Base-by-base conservation (phyloP, 1,140 invertebrate genomes). In the Drosophila carrolli region DNA sequence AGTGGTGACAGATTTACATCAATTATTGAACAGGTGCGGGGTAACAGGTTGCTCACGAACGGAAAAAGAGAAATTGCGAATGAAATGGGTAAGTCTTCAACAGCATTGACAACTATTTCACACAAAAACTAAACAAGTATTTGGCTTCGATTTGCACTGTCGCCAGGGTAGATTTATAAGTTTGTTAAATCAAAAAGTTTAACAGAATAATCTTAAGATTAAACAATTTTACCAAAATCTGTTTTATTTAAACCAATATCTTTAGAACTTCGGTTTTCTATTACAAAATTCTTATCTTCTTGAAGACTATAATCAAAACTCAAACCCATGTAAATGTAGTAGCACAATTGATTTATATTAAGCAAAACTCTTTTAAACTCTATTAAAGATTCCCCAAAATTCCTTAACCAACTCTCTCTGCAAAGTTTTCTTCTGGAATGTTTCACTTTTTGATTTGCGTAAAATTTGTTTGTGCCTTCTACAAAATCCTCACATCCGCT, bases 1-100 rank as follows among this genome's bases (percentile, higher is more conserved):
- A 72, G 56, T 58, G 62, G 43, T 55, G 75, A 86, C 83, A 88
- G 79, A 79, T 83, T 86, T 83, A 73, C 83, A 86, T 86, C 83
- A 86, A 88, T 86, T 88, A 86, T 83, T 70, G 71, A 81, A 47
- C 75, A 67, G 75, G 63, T 83, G 47, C 56, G 38, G 48, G 68
- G 50, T 58, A 66, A 66, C 80, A 78, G 59, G 74, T 82, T 50
- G 59, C 37, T 51, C 5, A 9, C 8, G 13, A n/a, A 5, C 13
- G 10, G 13, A 32, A 5, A 13, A 23, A 19, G 37, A 6, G 6
- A 23, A 44, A 27, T 48, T 3, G 4, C 4, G 1, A 19, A 19
- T 38, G 35, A 32, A 38, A n/a, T 40, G n/a, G 40, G 5, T 9
- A 40, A 19, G 8, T 43, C 14, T 38, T 44, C n/a, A 46, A 27